These are phyloP conservation scores for Orbicella faveolata DNA, from an alignment of 64 coral and sea anemone species.

Conservation along the genomic window DNA sequence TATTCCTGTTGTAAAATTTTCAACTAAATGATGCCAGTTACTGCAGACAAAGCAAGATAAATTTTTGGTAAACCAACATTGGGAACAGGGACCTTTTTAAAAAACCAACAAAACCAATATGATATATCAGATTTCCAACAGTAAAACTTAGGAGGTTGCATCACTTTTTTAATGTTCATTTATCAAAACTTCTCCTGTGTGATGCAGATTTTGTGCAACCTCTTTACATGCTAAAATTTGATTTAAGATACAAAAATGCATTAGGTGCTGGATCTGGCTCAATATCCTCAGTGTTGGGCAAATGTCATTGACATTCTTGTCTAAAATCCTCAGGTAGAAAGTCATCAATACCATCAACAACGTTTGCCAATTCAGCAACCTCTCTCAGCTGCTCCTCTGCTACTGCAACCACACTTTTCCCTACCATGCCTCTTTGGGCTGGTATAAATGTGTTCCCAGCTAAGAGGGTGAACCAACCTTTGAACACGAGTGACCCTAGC, in stretches of 20 bases:
- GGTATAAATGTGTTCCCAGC: conserved; percentile 32
- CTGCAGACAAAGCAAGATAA: not conserved
- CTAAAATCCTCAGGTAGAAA: conserved; percentile 50
- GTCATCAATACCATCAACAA: conserved; percentile 53
- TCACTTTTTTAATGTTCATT: conserved; percentile 9
- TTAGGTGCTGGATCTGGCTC: conserved; percentile 62
- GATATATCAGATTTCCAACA: not conserved
- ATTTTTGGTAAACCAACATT: not conserved
- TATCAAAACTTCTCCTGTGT: conserved; percentile 3
- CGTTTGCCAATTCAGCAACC: conserved; percentile 43
- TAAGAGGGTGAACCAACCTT: too few relatives aligned
- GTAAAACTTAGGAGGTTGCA: conserved; percentile 10
- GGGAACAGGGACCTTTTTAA: too few relatives aligned
- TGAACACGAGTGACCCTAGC: too few relatives aligned
- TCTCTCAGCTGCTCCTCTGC: conserved; percentile 58
- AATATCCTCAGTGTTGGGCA: conserved; percentile 56
- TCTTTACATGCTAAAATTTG: conserved; percentile 26
- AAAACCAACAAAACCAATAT: not conserved
- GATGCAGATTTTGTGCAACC: not conserved
- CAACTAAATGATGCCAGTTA: conserved; percentile 3
- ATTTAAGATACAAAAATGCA: conserved; percentile 62
- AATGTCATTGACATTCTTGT: conserved; percentile 53
- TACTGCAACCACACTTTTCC: conserved; percentile 54
- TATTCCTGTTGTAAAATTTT: conserved; percentile 12
- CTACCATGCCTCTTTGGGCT: conserved; percentile 57